Evolutionary conservation across 2,113 vertebrate genomes (phyloP).

Genomic region (Equus przewalskii): DNA sequence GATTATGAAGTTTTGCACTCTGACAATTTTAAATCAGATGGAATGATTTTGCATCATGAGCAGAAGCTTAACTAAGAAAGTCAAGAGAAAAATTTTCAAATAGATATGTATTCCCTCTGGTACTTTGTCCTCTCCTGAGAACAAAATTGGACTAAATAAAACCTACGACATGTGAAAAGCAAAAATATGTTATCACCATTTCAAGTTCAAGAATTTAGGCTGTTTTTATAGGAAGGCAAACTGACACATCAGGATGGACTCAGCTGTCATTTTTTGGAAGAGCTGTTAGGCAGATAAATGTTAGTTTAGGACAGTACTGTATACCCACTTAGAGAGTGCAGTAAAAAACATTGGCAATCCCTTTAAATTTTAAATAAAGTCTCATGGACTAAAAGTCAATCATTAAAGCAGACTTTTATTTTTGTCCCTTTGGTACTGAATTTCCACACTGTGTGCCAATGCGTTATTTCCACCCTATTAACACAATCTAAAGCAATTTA

Average conservation of each 20-base stretch:
- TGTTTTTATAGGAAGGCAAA: conserved; percentile 57
- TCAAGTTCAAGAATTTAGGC: conserved; percentile 55
- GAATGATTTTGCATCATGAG: conserved; percentile 44
- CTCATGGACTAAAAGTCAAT: neutral
- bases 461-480: neutral
- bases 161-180: conserved; percentile 34
- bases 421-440: neutral
- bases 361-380: conserved; percentile 1
- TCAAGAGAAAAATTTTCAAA: conserved; percentile 47
- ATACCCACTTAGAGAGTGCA: neutral
- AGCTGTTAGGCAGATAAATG: neutral
- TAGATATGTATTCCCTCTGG: conserved; percentile 43
- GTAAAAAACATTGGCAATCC: neutral
- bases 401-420: neutral
- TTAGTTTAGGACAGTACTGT: neutral
- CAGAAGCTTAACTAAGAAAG: conserved; percentile 44
- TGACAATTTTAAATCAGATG: conserved; percentile 70
- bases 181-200: conserved; percentile 64
- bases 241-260: neutral
- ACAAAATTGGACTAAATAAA: conserved; percentile 69
- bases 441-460: neutral
- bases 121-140: conserved; percentile 40
- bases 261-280: conserved; percentile 25
- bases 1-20: conserved; percentile 74
- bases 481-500: neutral